Percentiles rank a stretch among this genome's conserved stretches.
These are phyloP conservation scores for Orius insidiosus DNA, from an alignment of 1,140 invertebrate genomes.

Conservation along the genomic window DNA sequence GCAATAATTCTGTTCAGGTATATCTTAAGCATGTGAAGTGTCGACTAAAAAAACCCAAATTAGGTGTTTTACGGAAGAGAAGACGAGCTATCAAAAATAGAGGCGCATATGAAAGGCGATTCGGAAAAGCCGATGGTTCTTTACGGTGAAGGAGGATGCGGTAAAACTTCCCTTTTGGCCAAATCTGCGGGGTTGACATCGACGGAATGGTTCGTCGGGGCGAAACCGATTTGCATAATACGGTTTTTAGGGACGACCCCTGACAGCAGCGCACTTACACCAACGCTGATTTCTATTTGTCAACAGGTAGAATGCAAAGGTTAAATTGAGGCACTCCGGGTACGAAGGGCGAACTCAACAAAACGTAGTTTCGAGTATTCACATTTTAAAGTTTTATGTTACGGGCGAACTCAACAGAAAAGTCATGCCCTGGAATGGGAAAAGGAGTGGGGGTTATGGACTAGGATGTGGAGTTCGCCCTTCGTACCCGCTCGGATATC, in stretches of 20 bases:
- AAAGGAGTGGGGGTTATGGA: no score
- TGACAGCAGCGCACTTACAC: constrained; percentile 84
- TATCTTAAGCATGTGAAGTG: not conserved
- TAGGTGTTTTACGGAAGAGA: constrained; percentile 87
- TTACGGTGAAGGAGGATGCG: constrained; percentile 90
- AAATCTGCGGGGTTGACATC: constrained; percentile 71
- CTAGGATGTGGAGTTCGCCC: no score
- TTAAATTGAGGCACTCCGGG: no score
- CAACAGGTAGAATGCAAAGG: constrained; percentile 65
- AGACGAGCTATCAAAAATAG: constrained; percentile 64
- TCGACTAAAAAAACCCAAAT: not conserved
- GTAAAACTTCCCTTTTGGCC: constrained; percentile 89
- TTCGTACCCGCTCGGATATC: no score
- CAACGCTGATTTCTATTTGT: constrained; percentile 87
- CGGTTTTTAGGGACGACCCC: constrained; percentile 93
- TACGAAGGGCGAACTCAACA: no score
- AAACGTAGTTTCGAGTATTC: no score
- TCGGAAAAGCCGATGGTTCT: constrained; percentile 81
- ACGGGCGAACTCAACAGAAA: no score
- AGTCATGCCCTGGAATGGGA: no score
- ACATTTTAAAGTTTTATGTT: no score
- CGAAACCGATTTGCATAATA: constrained; percentile 70
- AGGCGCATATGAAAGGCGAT: constrained; percentile 69
- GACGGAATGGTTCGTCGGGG: constrained; percentile 50
- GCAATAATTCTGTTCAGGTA: constrained; percentile 84